These are phyloP conservation scores for Tenebrosternarchus preto DNA, from an alignment of 2,113 vertebrate species.

Conservation along the genomic window DNA sequence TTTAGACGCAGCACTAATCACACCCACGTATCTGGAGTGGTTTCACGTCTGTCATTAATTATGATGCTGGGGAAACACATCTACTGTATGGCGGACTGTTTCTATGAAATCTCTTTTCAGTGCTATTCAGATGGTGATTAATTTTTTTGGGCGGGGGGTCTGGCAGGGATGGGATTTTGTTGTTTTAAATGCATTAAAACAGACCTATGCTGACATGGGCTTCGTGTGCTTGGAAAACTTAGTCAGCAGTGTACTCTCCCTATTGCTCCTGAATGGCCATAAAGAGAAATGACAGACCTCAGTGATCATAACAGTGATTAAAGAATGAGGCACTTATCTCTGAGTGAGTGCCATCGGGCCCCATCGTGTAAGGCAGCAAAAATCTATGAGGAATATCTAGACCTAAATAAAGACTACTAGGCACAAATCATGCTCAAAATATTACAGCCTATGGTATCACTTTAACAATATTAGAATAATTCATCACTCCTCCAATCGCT, in stretches of 20 bases:
- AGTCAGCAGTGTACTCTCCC: slow-evolving; percentile 13
- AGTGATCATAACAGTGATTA: slow-evolving; percentile 40
- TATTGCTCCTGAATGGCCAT: slow-evolving; percentile 39
- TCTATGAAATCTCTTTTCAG: slow-evolving; percentile 18
- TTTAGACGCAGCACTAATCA: slow-evolving; percentile 10
- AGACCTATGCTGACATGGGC: background rate
- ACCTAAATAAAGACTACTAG: background rate
- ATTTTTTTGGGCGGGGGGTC: background rate
- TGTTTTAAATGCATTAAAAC: background rate
- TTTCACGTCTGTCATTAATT: slow-evolving; percentile 11
- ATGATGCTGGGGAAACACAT: background rate
- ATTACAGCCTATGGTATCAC: background rate
- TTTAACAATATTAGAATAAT: slow-evolving; percentile 3
- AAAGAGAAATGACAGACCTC: slow-evolving; percentile 39
- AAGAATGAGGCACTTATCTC: slow-evolving; percentile 43
- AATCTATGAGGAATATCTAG: slow-evolving; percentile 25
- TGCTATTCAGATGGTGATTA: background rate
- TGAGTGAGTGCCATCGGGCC: slow-evolving; percentile 35
- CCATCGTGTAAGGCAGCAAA: slow-evolving; percentile 22
- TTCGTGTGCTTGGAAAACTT: slow-evolving; percentile 12
- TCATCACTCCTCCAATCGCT: background rate
- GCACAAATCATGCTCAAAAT: slow-evolving; percentile 16
- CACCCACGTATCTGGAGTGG: background rate
- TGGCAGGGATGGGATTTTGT: background rate
- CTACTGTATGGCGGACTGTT: background rate